Evolutionary conservation across 2,888 invertebrate genomes (phyloP).

Genomic region (Elmis aenea): DNA sequence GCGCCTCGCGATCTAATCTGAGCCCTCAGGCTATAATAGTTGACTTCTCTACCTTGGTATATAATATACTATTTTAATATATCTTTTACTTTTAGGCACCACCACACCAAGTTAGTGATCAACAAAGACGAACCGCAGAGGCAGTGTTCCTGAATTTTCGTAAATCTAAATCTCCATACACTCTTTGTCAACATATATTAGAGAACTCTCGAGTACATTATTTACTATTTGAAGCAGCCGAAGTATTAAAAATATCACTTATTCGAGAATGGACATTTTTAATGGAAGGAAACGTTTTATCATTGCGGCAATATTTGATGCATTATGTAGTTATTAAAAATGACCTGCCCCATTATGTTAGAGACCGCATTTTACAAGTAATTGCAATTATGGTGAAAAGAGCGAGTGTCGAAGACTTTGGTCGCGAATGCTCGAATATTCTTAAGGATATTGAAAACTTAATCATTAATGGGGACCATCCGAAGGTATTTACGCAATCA

Average conservation of each 20-base stretch:
- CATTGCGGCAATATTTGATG: slow-evolving; percentile 71
- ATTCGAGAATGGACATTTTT: slow-evolving; percentile 79
- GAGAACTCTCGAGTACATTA: slow-evolving; percentile 70
- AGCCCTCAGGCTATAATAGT: too few relatives aligned
- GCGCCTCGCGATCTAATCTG: too few relatives aligned
- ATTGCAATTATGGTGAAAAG: slow-evolving; percentile 86
- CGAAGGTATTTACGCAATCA: slow-evolving; percentile 49
- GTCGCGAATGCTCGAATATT: slow-evolving; percentile 61
- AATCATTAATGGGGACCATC: slow-evolving; percentile 62
- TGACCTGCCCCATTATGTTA: slow-evolving; percentile 64
- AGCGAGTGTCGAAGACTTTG: slow-evolving; percentile 70
- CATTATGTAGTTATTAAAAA: slow-evolving; percentile 69
- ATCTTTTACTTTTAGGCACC: slow-evolving; percentile 59
- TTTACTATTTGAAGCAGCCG: slow-evolving; percentile 83
- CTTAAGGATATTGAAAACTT: slow-evolving; percentile 72
- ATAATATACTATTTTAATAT: too few relatives aligned
- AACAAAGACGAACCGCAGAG: slow-evolving; percentile 80
- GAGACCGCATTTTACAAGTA: slow-evolving; percentile 68
- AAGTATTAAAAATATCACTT: slow-evolving; percentile 73
- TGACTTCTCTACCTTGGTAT: too few relatives aligned
- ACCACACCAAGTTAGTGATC: slow-evolving; percentile 68
- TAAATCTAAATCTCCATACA: slow-evolving; percentile 76
- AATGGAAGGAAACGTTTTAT: slow-evolving; percentile 61
- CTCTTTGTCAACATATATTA: slow-evolving; percentile 72
- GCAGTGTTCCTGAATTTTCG: slow-evolving; percentile 74